phyloP scores from a whole-genome alignment of 2,113 vertebrate species.

The Myxocyprinus asiaticus region DNA sequence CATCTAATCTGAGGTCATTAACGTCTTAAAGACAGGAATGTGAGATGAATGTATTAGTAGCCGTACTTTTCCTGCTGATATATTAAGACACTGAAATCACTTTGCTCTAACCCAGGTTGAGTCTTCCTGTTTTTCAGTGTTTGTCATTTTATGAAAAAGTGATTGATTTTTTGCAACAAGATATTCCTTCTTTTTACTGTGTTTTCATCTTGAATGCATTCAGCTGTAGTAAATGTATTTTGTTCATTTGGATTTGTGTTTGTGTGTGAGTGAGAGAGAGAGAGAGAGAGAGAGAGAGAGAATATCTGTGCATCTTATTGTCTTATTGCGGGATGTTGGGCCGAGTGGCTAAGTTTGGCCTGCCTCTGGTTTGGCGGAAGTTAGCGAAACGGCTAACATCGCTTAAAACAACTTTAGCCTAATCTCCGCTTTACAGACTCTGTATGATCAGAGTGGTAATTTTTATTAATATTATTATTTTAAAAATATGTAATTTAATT shows the following conservation, averaged over 20 bases:
- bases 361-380: no score
- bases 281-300: no score
- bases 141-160: neutral
- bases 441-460: no score
- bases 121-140: neutral
- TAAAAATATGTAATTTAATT: no score
- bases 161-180: neutral
- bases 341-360: no score
- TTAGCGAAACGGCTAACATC: no score
- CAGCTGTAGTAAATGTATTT: neutral
- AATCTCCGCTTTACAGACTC: no score
- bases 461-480: no score
- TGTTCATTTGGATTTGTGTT: neutral
- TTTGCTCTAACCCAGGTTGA: neutral
- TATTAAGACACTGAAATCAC: neutral
- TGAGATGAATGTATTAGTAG: neutral
- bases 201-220: neutral
- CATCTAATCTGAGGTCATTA: constrained; percentile 32
- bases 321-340: no score
- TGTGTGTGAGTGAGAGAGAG: neutral
- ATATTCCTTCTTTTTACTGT: neutral
- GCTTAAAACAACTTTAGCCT: no score
- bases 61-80: neutral
- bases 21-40: neutral
- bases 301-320: no score